Conservation (phyloP, 2,797 vertebrate genomes). For the Octomys mimax region DNA sequence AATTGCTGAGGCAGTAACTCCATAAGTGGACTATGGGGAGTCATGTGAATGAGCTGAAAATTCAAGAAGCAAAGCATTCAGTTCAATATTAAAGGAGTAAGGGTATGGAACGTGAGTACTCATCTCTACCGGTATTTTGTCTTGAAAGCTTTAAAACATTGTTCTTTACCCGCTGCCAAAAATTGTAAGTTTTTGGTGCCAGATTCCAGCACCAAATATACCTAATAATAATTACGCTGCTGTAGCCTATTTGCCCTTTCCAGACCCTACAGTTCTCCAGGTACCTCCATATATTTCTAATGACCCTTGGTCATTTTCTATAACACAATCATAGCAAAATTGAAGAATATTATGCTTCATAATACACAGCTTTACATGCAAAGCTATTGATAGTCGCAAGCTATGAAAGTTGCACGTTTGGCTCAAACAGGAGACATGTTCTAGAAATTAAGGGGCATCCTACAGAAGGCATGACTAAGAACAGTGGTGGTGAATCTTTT, state of each 20-base stretch:
- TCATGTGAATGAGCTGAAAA: slow-evolving; percentile 17
- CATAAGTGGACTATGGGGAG: not conserved
- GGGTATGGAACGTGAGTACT: not conserved
- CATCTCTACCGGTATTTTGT: not conserved
- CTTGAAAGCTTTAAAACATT: not conserved
- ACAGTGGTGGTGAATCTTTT: not conserved
- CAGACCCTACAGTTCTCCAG: not conserved
- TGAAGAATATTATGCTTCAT: not conserved
- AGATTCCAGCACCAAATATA: not conserved
- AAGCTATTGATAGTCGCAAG: not conserved
- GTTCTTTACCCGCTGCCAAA: not conserved
- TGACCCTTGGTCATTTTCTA: not conserved
- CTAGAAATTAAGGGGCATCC: not conserved
- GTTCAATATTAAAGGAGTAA: not conserved
- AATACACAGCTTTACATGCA: not conserved
- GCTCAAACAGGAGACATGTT: not conserved
- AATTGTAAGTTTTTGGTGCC: not conserved
- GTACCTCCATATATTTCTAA: not conserved
- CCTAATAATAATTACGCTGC: not conserved
- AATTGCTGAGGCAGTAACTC: not conserved
- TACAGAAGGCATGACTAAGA: not conserved
- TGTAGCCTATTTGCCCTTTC: not conserved
- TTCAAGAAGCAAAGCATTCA: slow-evolving; percentile 25
- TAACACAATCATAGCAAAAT: not conserved
- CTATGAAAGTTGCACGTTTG: not conserved